Evolutionary conservation across 2,888 invertebrate genomes (phyloP).

Genomic region (Plebejus anna): DNA sequence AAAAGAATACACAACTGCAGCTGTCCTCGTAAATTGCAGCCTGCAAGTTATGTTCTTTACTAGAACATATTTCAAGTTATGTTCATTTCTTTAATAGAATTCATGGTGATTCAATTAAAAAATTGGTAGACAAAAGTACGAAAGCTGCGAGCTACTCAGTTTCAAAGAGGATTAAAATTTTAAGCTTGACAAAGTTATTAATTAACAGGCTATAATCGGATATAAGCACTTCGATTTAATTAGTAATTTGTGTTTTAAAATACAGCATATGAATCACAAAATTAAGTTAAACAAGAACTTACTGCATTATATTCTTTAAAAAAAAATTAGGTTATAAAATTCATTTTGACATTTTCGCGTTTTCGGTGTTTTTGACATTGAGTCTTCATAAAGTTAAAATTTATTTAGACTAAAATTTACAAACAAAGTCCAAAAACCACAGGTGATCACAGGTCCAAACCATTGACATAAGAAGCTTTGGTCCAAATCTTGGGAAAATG

Average conservation of each 20-base stretch:
- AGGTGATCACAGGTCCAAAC: no score
- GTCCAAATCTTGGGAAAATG: no score
- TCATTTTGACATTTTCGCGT: background rate
- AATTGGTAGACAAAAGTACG: background rate
- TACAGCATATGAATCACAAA: background rate
- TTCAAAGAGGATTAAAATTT: conserved; percentile 7
- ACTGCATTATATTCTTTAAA: conserved; percentile 8
- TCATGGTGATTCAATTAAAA: background rate
- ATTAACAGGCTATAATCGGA: background rate
- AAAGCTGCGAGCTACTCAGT: background rate
- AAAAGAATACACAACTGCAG: no score
- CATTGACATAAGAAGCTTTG: no score
- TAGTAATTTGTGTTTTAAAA: background rate
- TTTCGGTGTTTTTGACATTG: background rate
- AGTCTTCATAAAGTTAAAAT: background rate
- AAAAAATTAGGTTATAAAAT: conserved; percentile 8
- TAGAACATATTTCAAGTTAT: no score
- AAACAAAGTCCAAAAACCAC: background rate
- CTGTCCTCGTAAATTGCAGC: no score
- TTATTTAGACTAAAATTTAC: background rate
- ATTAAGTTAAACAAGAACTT: background rate
- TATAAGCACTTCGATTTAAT: background rate
- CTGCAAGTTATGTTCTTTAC: no score
- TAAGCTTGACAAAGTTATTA: background rate
- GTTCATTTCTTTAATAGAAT: background rate